Evolutionary conservation across 2,888 invertebrate genomes (phyloP), one percentile per base, ranked within the genome.

Genomic region (Muscina levida): DNA sequence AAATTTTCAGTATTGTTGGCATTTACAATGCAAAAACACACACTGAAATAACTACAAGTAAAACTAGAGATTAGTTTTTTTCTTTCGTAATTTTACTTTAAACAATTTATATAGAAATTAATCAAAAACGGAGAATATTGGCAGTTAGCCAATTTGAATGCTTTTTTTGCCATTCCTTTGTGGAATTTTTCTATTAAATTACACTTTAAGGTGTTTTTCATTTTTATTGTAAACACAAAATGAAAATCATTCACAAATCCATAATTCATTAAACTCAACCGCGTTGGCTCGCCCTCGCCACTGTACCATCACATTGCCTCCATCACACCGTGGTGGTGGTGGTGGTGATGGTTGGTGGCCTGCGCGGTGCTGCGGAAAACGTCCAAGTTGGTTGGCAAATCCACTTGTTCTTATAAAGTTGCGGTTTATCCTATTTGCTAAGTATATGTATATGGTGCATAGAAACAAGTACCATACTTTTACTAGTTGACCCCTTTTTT

Each of bases 401-500:
- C 2, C 2, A 44, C 13, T 44, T 44, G 44, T 44, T 8, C 2
- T 44, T 44, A 44, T 44, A n/a, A 44, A 44, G 44, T 44, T 56
- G 24, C 42, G 26, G 26, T 71, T 22, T 11, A 71, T 44, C 39
- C 56, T 37, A 44, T 56, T 62, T 65, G 31, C 31, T 13, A 46
- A 51, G 31, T 72, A 17, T 59, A 17, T 59, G 37, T 37, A 51
- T 37, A 46, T 39, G 31, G 24, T 17, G 31, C 31, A 31, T 62
- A 46, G 22, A 15, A 44, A 53, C 67, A 56, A 48, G 48, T 67
- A 26, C n/a, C 24, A 65, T 22, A 62, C 31, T 13, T 37, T n/a
- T 65, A 70, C 59, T 6, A 72, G 77, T 62, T 77, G 72, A 77
- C 77, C 77, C 62, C 72, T 66, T 77, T 82, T 79, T 72, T 67